phyloP scores from a whole-genome alignment of 1,140 invertebrate species.

The Rhynchophorus ferrugineus region DNA sequence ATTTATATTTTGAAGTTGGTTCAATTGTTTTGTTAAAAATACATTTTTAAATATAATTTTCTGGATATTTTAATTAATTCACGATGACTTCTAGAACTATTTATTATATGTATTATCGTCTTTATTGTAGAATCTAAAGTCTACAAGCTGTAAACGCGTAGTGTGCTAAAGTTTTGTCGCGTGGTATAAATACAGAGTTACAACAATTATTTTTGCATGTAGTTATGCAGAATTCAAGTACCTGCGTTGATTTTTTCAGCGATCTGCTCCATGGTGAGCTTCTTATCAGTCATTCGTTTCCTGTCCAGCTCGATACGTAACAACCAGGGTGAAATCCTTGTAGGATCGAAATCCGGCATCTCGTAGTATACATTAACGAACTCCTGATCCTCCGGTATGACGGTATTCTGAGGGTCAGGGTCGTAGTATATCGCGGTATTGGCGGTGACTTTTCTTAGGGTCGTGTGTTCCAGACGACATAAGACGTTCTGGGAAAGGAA shows the following conservation, averaged over 20 bases:
- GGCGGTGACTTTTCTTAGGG: slow-evolving; percentile 89
- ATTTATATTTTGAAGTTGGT: no score
- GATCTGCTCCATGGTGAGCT: slow-evolving; percentile 99
- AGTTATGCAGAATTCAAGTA: no score
- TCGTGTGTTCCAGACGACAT: slow-evolving; percentile 96
- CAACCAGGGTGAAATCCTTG: slow-evolving; percentile 95
- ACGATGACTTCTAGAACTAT: no score
- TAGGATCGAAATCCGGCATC: slow-evolving; percentile 99
- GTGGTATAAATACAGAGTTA: no score
- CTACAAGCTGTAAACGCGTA: no score
- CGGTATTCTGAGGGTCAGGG: slow-evolving; percentile 97
- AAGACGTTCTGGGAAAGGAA: slow-evolving; percentile 65
- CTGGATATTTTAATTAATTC: no score
- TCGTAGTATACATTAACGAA: slow-evolving; percentile 99
- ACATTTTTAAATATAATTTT: no score
- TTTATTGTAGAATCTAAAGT: no score
- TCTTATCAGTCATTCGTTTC: slow-evolving; percentile 99
- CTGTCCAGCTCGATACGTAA: slow-evolving; percentile 96
- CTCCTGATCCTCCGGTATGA: slow-evolving; percentile 98
- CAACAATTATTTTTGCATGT: no score
- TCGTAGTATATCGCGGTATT: slow-evolving; percentile 99
- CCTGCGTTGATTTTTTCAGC: slow-evolving; percentile 97
- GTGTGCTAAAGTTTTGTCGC: no score
- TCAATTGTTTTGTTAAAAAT: no score
- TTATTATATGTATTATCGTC: no score